Percentiles rank a stretch among this genome's conserved stretches.
These are phyloP conservation scores for Epizoanthus ramosus DNA, from an alignment of 92 coral and sea anemone genomes.

Conservation along the genomic window DNA sequence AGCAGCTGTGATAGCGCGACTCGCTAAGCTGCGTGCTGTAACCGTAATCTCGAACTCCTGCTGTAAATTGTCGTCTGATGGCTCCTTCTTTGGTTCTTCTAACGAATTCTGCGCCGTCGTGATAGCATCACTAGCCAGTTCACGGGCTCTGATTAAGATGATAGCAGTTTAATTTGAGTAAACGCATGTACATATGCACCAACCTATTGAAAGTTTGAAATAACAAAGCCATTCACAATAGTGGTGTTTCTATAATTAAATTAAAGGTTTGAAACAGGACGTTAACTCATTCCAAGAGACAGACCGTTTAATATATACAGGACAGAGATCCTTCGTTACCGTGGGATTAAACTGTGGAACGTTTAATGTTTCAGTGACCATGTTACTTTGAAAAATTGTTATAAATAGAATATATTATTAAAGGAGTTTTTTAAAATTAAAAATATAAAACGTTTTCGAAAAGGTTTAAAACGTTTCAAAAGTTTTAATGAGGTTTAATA, in stretches of 20 bases:
- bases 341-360: too few relatives aligned
- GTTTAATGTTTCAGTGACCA: too few relatives aligned
- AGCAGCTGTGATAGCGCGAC: slow-evolving; percentile 77
- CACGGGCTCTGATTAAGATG: slow-evolving; percentile 43
- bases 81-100: slow-evolving; percentile 41
- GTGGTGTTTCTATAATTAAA: not conserved
- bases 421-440: too few relatives aligned
- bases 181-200: not conserved
- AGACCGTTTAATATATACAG: not conserved
- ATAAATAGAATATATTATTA: too few relatives aligned
- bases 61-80: slow-evolving; percentile 22
- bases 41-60: slow-evolving; percentile 14
- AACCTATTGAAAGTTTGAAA: not conserved
- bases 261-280: not conserved
- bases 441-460: too few relatives aligned
- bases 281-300: not conserved
- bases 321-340: too few relatives aligned
- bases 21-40: slow-evolving; percentile 61
- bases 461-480: too few relatives aligned
- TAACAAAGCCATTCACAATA: not conserved
- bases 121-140: slow-evolving; percentile 67
- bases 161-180: not conserved
- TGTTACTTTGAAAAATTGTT: too few relatives aligned
- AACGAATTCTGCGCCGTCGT: slow-evolving; percentile 63
- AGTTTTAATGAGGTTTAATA: too few relatives aligned